A percentile compares a stretch with the other conserved stretches of the same genome.
Conservation (phyloP, 2,113 vertebrate genomes). For the Myrmecobius fasciatus region DNA sequence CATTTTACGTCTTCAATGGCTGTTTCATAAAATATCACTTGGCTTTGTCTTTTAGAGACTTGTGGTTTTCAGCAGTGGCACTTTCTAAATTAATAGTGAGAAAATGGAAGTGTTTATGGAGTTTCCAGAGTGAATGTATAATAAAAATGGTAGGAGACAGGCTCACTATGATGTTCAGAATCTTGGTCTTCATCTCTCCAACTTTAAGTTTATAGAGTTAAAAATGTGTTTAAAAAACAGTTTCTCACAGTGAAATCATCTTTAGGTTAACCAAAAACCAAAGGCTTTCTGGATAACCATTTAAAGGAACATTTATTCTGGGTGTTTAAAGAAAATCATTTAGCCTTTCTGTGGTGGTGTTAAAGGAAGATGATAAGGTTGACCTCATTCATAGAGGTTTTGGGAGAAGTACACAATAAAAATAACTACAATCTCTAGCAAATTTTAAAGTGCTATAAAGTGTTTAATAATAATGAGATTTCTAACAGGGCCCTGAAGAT, state of each 20-base stretch:
- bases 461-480: conserved; percentile 40
- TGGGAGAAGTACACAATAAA: not conserved
- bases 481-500: conserved; percentile 15
- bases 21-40: conserved; percentile 67
- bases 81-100: conserved; percentile 72
- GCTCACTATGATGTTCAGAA: conserved; percentile 33
- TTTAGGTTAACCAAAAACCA: conserved; percentile 46
- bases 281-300: conserved; percentile 42
- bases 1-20: conserved; percentile 59
- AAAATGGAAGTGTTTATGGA: conserved; percentile 55
- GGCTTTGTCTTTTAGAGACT: conserved; percentile 57
- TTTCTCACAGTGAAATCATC: not conserved
- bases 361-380: not conserved
- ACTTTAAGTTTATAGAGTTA: conserved; percentile 52
- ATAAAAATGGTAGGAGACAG: conserved; percentile 22
- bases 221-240: conserved; percentile 28
- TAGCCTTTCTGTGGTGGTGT: conserved; percentile 11
- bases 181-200: conserved; percentile 44
- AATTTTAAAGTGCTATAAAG: conserved; percentile 46
- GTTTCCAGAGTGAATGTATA: not conserved
- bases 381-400: not conserved
- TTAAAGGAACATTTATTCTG: conserved; percentile 15
- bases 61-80: conserved; percentile 54
- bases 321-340: not conserved
- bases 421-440: conserved; percentile 20